Conservation (phyloP, 2,113 vertebrate species). For the Gambusia holbrooki region DNA sequence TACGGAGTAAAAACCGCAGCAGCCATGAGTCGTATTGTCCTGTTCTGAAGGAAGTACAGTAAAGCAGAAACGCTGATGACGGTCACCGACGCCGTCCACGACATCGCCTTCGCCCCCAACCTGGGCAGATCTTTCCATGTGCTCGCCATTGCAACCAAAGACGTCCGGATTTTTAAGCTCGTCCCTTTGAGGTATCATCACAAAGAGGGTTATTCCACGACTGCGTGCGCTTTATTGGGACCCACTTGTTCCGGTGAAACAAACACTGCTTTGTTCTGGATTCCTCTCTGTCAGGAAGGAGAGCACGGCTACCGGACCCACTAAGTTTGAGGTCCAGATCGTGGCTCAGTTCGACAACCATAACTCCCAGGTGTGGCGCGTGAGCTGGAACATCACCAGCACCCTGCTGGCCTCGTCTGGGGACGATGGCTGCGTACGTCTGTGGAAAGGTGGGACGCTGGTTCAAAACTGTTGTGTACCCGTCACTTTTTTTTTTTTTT, state of each 20-base stretch:
- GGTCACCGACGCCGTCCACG: slow-evolving; percentile 94
- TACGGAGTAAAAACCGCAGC: background rate
- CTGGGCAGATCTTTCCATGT: slow-evolving; percentile 96
- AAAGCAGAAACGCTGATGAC: slow-evolving; percentile 98
- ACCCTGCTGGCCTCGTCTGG: slow-evolving; percentile 96
- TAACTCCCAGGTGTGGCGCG: slow-evolving; percentile 97
- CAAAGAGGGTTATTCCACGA: background rate
- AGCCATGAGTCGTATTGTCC: slow-evolving; percentile 13
- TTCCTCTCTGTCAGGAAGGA: slow-evolving; percentile 84
- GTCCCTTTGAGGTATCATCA: slow-evolving; percentile 89
- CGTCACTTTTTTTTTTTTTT: background rate
- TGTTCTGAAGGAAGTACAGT: slow-evolving; percentile 87
- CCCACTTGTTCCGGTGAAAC: background rate
- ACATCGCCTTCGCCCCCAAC: slow-evolving; percentile 97
- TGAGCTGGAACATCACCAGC: slow-evolving; percentile 99
- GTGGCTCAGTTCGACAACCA: slow-evolving; percentile 97
- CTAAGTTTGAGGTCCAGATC: slow-evolving; percentile 94
- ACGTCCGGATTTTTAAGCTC: slow-evolving; percentile 95
- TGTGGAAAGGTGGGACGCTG: slow-evolving; percentile 92
- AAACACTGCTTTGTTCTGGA: background rate
- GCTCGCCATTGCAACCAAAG: slow-evolving; percentile 96
- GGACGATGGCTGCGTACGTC: slow-evolving; percentile 94
- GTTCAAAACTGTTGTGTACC: background rate
- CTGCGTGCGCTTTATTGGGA: no score
- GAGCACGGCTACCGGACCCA: slow-evolving; percentile 86